phyloP scores from a whole-genome alignment of 2,888 invertebrate species.

The Lasioglossum leucozonium region DNA sequence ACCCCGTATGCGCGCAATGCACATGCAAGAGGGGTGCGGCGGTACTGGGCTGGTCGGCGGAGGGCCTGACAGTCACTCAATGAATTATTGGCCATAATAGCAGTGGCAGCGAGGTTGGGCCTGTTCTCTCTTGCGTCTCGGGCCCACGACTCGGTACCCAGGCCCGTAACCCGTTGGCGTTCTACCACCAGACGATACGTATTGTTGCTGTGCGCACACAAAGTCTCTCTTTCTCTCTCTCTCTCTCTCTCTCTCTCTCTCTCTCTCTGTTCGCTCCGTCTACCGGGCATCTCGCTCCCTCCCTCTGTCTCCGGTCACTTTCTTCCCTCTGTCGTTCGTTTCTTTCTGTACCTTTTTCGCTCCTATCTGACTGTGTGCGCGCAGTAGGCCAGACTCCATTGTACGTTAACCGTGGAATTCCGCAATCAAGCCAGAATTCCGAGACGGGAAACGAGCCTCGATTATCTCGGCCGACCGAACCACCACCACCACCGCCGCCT shows the following conservation, averaged over 20 bases:
- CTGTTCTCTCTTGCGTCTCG: slow-evolving; percentile 62
- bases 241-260: neutral
- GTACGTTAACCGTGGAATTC: slow-evolving; percentile 52
- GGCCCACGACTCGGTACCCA: slow-evolving; percentile 73
- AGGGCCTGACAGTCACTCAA: slow-evolving; percentile 84
- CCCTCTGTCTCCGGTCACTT: neutral
- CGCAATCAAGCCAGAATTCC: slow-evolving; percentile 33
- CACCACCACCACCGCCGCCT: no score
- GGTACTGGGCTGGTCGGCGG: slow-evolving; percentile 73
- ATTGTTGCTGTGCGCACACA: slow-evolving; percentile 70
- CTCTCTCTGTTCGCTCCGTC: neutral
- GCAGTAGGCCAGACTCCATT: slow-evolving; percentile 63
- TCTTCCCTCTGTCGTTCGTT: neutral
- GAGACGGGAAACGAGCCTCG: slow-evolving; percentile 31
- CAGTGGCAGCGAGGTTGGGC: slow-evolving; percentile 81
- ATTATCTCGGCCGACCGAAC: slow-evolving; percentile 10
- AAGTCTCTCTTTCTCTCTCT: neutral
- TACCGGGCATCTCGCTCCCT: neutral
- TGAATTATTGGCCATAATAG: slow-evolving; percentile 85
- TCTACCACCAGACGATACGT: slow-evolving; percentile 66
- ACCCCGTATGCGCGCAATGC: slow-evolving; percentile 74
- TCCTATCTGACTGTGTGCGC: slow-evolving; percentile 37
- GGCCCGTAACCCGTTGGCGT: slow-evolving; percentile 69
- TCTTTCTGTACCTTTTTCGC: slow-evolving; percentile 2
- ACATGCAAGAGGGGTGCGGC: slow-evolving; percentile 74